Evolutionary conservation across 1,140 invertebrate species (phyloP).

Genomic region (silkworm (Bombyx mori)): DNA sequence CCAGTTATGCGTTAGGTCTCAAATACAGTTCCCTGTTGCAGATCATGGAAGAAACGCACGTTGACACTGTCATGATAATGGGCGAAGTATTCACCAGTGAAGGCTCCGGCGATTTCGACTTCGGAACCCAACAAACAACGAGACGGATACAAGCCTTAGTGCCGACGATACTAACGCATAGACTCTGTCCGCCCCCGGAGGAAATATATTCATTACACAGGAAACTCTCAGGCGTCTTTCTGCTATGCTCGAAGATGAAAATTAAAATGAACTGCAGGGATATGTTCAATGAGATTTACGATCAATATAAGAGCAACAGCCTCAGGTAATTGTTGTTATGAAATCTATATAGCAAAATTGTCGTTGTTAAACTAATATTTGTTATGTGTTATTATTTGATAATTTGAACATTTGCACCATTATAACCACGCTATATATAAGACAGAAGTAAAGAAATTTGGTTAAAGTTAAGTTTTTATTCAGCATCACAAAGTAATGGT

Average conservation of each 20-base stretch:
- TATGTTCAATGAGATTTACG: constrained; percentile 88
- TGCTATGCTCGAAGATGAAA: constrained; percentile 93
- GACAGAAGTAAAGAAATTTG: too few species aligned
- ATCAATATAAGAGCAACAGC: constrained; percentile 72
- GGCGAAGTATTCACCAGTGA: constrained; percentile 89
- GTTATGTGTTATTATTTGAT: too few species aligned
- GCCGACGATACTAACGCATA: constrained; percentile 95
- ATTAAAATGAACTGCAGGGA: constrained; percentile 88
- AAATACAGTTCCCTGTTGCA: constrained; percentile 9
- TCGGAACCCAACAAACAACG: constrained; percentile 85
- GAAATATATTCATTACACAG: constrained; percentile 98
- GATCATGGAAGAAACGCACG: constrained; percentile 95
- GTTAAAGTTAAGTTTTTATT: too few species aligned
- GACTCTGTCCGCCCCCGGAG: constrained; percentile 97
- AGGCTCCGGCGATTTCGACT: constrained; percentile 86
- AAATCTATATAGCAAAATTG: neutral
- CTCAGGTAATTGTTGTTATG: constrained; percentile 12
- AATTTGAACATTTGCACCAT: too few species aligned
- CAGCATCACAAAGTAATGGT: too few species aligned
- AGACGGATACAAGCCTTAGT: constrained; percentile 81
- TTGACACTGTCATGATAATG: constrained; percentile 95
- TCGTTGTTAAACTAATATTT: neutral
- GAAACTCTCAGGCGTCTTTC: constrained; percentile 97
- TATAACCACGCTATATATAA: too few species aligned
- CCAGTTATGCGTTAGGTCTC: neutral